These are phyloP conservation scores for Hetaerina americana DNA, from an alignment of 1,140 invertebrate genomes.

Conservation along the genomic window DNA sequence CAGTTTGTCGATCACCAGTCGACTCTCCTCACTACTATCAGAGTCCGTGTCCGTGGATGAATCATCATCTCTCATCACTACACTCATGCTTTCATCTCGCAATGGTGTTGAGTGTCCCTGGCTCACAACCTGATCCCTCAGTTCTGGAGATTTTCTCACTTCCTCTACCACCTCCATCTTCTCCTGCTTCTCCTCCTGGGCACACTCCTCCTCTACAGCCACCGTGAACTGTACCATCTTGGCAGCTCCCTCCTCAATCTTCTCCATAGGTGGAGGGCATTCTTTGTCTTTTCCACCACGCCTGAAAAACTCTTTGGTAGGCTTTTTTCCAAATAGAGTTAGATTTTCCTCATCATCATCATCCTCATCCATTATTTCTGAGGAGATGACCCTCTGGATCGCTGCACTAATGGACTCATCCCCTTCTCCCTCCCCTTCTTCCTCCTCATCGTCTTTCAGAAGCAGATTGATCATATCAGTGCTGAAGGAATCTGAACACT, in stretches of 20 bases:
- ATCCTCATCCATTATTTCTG: constrained; percentile 28
- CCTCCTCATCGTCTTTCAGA: constrained; percentile 5
- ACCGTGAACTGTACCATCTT: background rate
- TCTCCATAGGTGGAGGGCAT: background rate
- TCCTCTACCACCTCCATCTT: background rate
- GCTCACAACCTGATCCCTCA: background rate
- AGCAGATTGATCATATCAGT: constrained; percentile 3
- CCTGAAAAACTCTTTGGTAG: background rate
- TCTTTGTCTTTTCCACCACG: background rate
- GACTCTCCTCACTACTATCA: constrained; percentile 14
- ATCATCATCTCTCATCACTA: background rate
- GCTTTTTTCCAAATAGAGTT: background rate
- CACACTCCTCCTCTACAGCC: background rate
- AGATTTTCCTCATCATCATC: background rate
- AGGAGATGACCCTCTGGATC: constrained; percentile 31
- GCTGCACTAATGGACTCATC: constrained; percentile 38
- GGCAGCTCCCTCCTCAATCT: background rate
- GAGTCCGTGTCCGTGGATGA: constrained; percentile 12
- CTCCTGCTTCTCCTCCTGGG: background rate
- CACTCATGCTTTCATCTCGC: background rate
- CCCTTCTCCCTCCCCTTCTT: constrained; percentile 25
- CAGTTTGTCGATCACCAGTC: constrained; percentile 3
- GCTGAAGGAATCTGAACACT: background rate
- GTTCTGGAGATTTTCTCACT: background rate
- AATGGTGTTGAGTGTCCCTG: too few species aligned